A percentile compares a stretch with the other conserved stretches of the same genome.
These are phyloP conservation scores for Catostomus latipinnis DNA, from an alignment of 2,797 vertebrate genomes.

Conservation along the genomic window DNA sequence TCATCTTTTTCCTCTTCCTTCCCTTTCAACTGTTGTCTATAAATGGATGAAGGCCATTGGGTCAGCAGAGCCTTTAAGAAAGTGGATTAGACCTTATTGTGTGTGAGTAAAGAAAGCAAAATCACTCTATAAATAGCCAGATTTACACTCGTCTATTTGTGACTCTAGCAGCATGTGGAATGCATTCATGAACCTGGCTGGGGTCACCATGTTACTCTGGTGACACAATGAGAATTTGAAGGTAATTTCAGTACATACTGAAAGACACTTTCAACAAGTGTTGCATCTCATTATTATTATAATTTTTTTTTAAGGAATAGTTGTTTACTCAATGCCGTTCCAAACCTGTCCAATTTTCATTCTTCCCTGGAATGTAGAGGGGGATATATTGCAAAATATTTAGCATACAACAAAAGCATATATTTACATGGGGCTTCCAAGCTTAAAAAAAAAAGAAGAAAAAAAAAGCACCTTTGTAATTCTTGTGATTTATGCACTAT, in stretches of 20 bases:
- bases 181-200: constrained; percentile 61
- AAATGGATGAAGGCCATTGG: constrained; percentile 59
- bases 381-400: too few species aligned
- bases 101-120: constrained; percentile 69
- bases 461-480: too few species aligned
- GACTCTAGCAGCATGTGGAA: constrained; percentile 56
- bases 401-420: too few species aligned
- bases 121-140: constrained; percentile 75
- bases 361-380: too few species aligned
- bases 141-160: constrained; percentile 70
- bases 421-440: too few species aligned
- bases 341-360: too few species aligned
- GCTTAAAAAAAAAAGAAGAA: too few species aligned
- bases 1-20: constrained; percentile 8
- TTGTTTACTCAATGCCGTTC: too few species aligned
- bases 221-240: constrained; percentile 55
- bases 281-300: not conserved
- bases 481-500: too few species aligned
- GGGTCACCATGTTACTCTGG: constrained; percentile 80
- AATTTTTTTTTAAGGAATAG: not conserved
- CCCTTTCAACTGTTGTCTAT: constrained; percentile 31
- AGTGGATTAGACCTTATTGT: constrained; percentile 74
- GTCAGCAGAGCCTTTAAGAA: constrained; percentile 62
- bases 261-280: not conserved
- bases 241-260: constrained; percentile 4